Percentiles rank a stretch among this genome's conserved stretches.
Conservation (phyloP, 2,888 invertebrate genomes). For the Metopia argyrocephala region DNA sequence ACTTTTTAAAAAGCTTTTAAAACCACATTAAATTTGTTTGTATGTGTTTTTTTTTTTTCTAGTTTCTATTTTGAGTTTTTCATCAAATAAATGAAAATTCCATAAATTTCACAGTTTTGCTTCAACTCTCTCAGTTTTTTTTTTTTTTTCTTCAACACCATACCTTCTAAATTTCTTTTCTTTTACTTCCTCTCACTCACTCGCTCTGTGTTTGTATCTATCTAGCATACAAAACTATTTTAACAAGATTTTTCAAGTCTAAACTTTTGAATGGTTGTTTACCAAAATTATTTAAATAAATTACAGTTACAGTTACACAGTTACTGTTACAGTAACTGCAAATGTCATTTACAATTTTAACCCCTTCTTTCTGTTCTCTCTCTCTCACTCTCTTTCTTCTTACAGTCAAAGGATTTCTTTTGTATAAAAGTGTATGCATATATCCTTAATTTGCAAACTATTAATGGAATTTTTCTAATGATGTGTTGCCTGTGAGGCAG, state of each 20-base stretch:
- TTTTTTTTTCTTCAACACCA: too few relatives aligned
- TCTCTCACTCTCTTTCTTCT: too few relatives aligned
- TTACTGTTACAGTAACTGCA: background rate
- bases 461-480: background rate
- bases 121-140: too few relatives aligned
- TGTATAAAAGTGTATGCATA: background rate
- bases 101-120: conserved; percentile 13
- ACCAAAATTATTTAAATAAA: conserved; percentile 33
- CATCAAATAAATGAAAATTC: conserved; percentile 31
- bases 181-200: background rate
- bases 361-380: background rate
- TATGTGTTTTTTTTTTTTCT: too few relatives aligned
- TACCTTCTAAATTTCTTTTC: background rate
- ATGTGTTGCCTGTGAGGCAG: background rate
- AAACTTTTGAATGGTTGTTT: conserved; percentile 19
- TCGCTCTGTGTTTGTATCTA: background rate
- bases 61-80: background rate
- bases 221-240: conserved; percentile 6
- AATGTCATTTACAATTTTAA: conserved; percentile 11
- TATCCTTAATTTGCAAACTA: background rate
- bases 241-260: conserved; percentile 20
- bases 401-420: too few relatives aligned
- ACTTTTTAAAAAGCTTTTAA: conserved; percentile 49
- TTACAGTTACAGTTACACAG: background rate
- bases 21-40: conserved; percentile 35